phyloP scores from a whole-genome alignment of 37 sponge, comb jelly and placozoan genomes.

The Lycopodina hypogea region DNA sequence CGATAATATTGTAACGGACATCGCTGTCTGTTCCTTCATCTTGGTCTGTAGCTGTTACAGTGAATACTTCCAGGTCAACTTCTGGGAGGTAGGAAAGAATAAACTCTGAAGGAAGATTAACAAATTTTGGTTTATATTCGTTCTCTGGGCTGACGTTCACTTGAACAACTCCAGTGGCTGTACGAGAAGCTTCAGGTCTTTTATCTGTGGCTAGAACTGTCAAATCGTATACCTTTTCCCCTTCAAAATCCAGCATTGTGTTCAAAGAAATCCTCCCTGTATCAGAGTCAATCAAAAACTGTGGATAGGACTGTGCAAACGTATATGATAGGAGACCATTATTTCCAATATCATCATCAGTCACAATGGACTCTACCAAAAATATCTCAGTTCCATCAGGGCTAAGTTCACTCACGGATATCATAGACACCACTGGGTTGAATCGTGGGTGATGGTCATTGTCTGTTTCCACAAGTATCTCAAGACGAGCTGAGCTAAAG shows the following conservation, averaged over 20 bases:
- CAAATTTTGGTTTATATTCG: constrained; percentile 48
- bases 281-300: constrained; percentile 32
- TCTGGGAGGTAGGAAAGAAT: constrained; percentile 33
- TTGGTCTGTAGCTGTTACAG: constrained; percentile 46
- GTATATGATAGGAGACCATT: constrained; percentile 38
- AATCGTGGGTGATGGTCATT: constrained; percentile 53
- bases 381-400: background rate
- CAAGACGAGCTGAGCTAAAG: constrained; percentile 10
- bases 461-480: constrained; percentile 29
- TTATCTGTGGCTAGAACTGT: constrained; percentile 48
- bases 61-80: constrained; percentile 23
- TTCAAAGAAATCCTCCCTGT: constrained; percentile 39
- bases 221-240: constrained; percentile 8
- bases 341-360: constrained; percentile 56
- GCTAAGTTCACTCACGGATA: constrained; percentile 13
- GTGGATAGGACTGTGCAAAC: constrained; percentile 15
- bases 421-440: background rate
- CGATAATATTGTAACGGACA: constrained; percentile 3
- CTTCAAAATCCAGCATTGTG: constrained; percentile 52
- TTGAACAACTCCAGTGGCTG: constrained; percentile 21
- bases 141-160: constrained; percentile 39
- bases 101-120: constrained; percentile 1
- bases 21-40: constrained; percentile 38
- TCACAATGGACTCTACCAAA: constrained; percentile 17
- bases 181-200: constrained; percentile 9